Base-by-base conservation (phyloP, 2,888 invertebrate genomes). In the Chrysolina haemoptera region DNA sequence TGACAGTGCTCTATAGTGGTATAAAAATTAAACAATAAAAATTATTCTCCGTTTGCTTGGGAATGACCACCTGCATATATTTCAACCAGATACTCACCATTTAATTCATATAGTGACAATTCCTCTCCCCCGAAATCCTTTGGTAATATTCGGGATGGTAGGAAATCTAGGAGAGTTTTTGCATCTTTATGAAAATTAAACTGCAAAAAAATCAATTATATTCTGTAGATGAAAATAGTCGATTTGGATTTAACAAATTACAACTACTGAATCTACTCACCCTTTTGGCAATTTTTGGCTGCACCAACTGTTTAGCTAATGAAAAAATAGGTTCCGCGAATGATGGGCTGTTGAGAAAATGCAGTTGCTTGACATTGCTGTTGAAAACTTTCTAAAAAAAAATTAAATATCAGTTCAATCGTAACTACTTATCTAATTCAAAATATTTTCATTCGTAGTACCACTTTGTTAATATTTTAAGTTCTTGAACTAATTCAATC, bases 91-190 rank as follows among this genome's bases (percentile, higher is more conserved):
- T 18, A 20, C 12, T 53, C 12, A 65, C 65, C 27, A 35, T 65
- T 27, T 20, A 65, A 20, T 27, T 65, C 48, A 14, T 50, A 27
- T 4, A 66, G n/a, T 14, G 65, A 27, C 27, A 66, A 35, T 66
- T 66, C 65, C 6, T 50, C 27, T 66, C 65, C 65, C 9, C 35
- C 65, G n/a, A 66, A 66, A 66, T 66, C 65, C 0, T 10, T 35
- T 16, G 20, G 20, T 4, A 20, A 14, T 53, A 53, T 53, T 14
- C 4, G 53, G 18, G 20, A 10, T 11, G 53, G 53, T 5, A 53
- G 20, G 12, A 53, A 53, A 53, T 53, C 11, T 11, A 53, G 1
- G 14, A 53, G 53, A 20, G 53, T 18, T 10, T 20, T 20, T 11
- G 14, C 5, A 20, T 53, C 53, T 53, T 53, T 53, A 11, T 53